Conservation (phyloP, 2,113 vertebrate genomes). For the Peromyscus leucopus region DNA sequence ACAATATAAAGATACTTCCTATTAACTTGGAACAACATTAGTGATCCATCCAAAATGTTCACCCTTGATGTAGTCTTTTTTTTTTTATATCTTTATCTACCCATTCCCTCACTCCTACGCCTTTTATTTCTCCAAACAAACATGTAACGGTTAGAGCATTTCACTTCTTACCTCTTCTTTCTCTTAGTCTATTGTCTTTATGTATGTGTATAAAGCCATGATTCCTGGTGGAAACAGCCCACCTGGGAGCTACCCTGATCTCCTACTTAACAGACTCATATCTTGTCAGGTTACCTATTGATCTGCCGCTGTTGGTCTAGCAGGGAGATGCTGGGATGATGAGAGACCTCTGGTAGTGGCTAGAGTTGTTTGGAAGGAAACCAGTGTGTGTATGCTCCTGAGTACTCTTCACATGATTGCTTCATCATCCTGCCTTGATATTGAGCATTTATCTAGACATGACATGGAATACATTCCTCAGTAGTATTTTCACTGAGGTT, state of each 20-base stretch:
- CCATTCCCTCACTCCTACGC: too few relatives aligned
- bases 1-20: constrained; percentile 17
- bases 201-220: neutral
- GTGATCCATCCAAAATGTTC: neutral
- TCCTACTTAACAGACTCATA: neutral
- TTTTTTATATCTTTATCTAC: neutral
- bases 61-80: neutral
- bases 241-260: neutral
- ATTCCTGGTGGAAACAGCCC: neutral
- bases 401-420: neutral
- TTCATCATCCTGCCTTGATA: constrained; percentile 36
- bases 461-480: constrained; percentile 3
- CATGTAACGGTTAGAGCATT: neutral
- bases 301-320: neutral
- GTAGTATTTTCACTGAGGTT: constrained; percentile 4
- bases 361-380: constrained; percentile 1
- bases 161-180: neutral
- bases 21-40: neutral
- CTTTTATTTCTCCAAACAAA: neutral
- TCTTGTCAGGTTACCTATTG: neutral
- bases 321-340: neutral
- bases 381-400: neutral
- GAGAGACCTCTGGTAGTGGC: neutral
- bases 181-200: neutral
- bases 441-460: constrained; percentile 12